Evolutionary conservation across 53 echinoderm and acorn worm species (phyloP), one percentile per base, ranked within the genome.

Genomic region (Astropecten irregularis): DNA sequence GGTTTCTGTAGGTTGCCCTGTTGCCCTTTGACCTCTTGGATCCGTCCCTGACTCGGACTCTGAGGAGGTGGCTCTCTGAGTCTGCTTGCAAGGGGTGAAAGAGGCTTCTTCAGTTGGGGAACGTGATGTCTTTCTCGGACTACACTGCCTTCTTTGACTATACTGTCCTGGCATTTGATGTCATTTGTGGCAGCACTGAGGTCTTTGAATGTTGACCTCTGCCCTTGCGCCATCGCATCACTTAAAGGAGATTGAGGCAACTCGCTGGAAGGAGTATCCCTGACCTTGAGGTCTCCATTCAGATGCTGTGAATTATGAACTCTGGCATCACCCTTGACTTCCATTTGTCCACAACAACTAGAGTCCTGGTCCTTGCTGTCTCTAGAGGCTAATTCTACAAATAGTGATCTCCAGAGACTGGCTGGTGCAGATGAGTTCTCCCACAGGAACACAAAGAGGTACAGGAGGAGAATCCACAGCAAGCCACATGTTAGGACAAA

Each of bases 391-490:
- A 21, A 8, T 62, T 79, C 47, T 31, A 79, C 40, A 32, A 79
- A 79, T 32, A 60, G 40, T 1, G 61, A 46, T 30, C 28, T 48
- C 79, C 79, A 79, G 21, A 79, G 61, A 46, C 47, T 33, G 18
- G 44, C 30, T 13, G 79, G 62, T 46, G 44, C 46, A 14, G 23
- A 26, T 19, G 19, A 33, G 56, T 62, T 79, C 32, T 62, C 62
- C 79, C 79, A 79, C 19, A 79, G 79, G 47, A 62, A 60, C 18
- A 62, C 10, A 9, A 79, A 62, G 42, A 28, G 56, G 79, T 79
- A 62, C 61, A 79, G 56, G 21, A 79, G 0, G 48, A 79, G 20
- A n/a, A 79, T 60, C 79, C 79, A 79, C 0, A 79, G 6, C 19
- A 79, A 48, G 0, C 42, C 79, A 47, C 61, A 62, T 20, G 79